Conservation (phyloP, 2,797 vertebrate species). For the Thunnus albacares region DNA sequence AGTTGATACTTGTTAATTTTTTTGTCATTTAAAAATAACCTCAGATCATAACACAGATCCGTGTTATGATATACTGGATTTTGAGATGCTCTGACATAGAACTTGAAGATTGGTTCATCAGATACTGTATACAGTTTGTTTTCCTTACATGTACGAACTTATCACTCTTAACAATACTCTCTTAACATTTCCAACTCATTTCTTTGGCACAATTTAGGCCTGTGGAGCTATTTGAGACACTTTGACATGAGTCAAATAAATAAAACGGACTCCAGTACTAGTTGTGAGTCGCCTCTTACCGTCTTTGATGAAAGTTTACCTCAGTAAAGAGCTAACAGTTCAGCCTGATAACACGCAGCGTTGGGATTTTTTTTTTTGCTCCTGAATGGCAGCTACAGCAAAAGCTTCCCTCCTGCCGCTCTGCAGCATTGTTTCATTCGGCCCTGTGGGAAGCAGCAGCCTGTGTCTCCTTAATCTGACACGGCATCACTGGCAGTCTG, state of each 20-base stretch:
- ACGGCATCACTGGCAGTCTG: conserved; percentile 72
- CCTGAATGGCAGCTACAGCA: conserved; percentile 36
- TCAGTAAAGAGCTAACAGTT: background rate
- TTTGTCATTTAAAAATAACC: conserved; percentile 7
- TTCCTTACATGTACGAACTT: too few relatives aligned
- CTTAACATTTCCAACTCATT: background rate
- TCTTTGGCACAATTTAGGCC: accelerated
- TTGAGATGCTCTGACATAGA: too few relatives aligned
- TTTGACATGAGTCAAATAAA: background rate
- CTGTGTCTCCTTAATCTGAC: conserved; percentile 76
- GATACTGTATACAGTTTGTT: too few relatives aligned
- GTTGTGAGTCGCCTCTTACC: background rate
- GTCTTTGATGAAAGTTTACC: background rate
- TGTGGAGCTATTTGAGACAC: background rate
- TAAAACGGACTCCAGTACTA: background rate
- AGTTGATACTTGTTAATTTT: background rate
- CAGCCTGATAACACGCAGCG: background rate
- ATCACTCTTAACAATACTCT: too few relatives aligned
- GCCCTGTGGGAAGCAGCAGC: conserved; percentile 72
- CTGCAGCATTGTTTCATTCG: conserved; percentile 55
- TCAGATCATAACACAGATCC: background rate
- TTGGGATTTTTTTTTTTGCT: conserved; percentile 12
- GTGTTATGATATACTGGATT: too few relatives aligned
- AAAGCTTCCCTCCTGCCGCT: conserved; percentile 52
- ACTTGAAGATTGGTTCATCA: too few relatives aligned